Percentiles rank a stretch among this genome's conserved stretches.
phyloP scores from a whole-genome alignment of 2,797 vertebrate species.

The Eospalax fontanierii region DNA sequence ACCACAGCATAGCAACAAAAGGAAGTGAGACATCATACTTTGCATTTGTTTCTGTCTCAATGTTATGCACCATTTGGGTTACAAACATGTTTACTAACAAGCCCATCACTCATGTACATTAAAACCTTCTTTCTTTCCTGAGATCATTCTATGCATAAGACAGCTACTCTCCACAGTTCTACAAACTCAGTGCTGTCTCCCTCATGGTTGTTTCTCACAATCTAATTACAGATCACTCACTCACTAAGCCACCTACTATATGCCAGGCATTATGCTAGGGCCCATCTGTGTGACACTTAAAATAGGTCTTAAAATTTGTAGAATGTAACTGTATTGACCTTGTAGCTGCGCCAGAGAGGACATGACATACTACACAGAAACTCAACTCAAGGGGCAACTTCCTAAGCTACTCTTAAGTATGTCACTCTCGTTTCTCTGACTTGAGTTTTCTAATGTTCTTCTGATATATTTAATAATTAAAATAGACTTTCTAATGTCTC shows the following conservation, averaged over 20 bases:
- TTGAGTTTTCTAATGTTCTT: slow-evolving; percentile 30
- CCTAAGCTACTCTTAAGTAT: background rate
- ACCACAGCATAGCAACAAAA: background rate
- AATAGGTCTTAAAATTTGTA: background rate
- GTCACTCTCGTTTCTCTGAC: background rate
- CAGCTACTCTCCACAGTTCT: background rate
- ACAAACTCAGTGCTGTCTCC: background rate
- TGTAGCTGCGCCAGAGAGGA: background rate
- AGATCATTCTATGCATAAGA: background rate
- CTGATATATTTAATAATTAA: background rate
- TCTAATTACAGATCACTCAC: slow-evolving; percentile 3
- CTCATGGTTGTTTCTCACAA: background rate
- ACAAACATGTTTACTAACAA: slow-evolving; percentile 42
- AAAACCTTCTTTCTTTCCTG: background rate
- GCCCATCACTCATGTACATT: background rate
- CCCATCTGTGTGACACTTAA: background rate
- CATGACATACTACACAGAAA: background rate
- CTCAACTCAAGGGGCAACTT: background rate
- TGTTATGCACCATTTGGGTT: background rate
- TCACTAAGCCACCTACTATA: background rate
- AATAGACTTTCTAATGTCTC: slow-evolving; percentile 35
- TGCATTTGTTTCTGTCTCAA: slow-evolving; percentile 13
- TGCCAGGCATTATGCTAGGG: background rate
- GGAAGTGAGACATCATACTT: slow-evolving; percentile 21
- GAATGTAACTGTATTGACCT: background rate